Evolutionary conservation across 2,888 invertebrate species (phyloP).

Genomic region (Chrysomela aeneicollis): DNA sequence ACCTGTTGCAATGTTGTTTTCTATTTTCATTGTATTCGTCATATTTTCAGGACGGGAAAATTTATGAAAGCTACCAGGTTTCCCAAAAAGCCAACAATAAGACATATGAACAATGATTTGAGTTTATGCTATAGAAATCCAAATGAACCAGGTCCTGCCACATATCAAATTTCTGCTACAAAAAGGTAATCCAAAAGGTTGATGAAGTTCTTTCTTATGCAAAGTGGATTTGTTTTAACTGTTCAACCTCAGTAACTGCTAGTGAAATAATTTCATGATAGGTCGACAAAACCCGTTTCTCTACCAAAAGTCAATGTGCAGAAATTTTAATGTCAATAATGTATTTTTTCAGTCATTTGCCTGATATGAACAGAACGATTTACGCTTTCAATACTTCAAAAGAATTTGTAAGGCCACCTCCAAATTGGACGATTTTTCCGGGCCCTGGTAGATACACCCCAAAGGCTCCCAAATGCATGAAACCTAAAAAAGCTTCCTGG

Average conservation of each 20-base stretch:
- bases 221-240: too few relatives aligned
- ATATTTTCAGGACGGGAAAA: slow-evolving; percentile 47
- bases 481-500: slow-evolving; percentile 47
- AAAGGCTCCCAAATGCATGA: slow-evolving; percentile 44
- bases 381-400: slow-evolving; percentile 53
- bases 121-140: slow-evolving; percentile 63
- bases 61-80: slow-evolving; percentile 55
- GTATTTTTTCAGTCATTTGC: too few relatives aligned
- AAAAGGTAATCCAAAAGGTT: slow-evolving; percentile 20
- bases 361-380: background rate
- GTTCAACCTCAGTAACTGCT: too few relatives aligned
- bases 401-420: slow-evolving; percentile 47
- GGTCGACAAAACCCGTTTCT: too few relatives aligned
- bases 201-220: too few relatives aligned
- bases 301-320: too few relatives aligned
- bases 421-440: slow-evolving; percentile 53
- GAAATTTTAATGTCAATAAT: too few relatives aligned
- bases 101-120: slow-evolving; percentile 63
- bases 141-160: slow-evolving; percentile 65
- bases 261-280: too few relatives aligned
- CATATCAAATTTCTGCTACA: slow-evolving; percentile 52
- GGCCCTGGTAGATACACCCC: slow-evolving; percentile 57
- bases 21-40: background rate
- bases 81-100: slow-evolving; percentile 58
- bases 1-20: background rate